A percentile compares a stretch with the other conserved stretches of the same genome.
These are phyloP conservation scores for Synergus itoensis DNA, from an alignment of 2,888 invertebrate genomes.

Conservation along the genomic window DNA sequence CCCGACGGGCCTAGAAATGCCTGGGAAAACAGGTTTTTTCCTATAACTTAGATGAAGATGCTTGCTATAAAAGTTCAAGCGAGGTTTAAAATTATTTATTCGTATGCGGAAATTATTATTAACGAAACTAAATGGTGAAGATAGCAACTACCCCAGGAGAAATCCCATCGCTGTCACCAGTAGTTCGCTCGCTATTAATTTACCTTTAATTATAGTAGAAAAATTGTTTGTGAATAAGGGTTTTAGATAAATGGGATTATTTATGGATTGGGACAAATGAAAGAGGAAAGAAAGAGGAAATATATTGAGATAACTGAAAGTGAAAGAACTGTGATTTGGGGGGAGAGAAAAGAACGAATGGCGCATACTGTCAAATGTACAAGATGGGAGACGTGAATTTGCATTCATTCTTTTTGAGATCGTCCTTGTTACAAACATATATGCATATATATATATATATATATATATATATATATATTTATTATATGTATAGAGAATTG, in stretches of 20 bases:
- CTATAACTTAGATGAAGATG: background rate
- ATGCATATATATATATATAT: no score
- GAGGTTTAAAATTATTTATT: background rate
- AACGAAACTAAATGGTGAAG: no score
- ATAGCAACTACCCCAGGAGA: no score
- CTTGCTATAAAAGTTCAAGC: background rate
- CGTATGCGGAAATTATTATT: background rate
- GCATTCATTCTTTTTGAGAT: constrained; percentile 14
- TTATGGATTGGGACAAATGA: background rate
- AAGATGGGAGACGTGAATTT: constrained; percentile 30
- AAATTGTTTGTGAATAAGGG: background rate
- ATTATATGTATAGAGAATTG: constrained; percentile 1
- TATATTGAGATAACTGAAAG: background rate
- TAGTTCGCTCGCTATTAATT: no score
- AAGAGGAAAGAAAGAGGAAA: background rate
- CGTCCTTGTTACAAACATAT: no score
- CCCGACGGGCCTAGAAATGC: constrained; percentile 8
- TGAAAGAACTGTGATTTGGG: background rate
- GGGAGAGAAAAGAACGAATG: constrained; percentile 14
- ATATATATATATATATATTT: no score
- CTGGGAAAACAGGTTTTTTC: constrained; percentile 4
- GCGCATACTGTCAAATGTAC: background rate
- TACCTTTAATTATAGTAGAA: no score
- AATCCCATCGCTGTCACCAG: no score
- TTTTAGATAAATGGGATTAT: background rate